phyloP scores from a whole-genome alignment of 2,888 invertebrate species.

The Limnephilus marmoratus region DNA sequence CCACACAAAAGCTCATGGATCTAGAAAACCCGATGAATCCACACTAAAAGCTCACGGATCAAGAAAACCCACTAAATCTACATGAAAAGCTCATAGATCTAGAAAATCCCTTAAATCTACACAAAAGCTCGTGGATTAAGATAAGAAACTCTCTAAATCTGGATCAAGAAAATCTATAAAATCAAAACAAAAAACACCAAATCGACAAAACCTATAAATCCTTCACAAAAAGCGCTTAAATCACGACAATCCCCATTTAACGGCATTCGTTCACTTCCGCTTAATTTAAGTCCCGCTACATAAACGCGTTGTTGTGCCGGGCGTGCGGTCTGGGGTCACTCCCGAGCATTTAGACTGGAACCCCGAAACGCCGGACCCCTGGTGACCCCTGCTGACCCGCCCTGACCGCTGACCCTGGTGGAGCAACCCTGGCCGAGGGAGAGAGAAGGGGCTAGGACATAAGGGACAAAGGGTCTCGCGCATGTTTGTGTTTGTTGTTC shows the following conservation, averaged over 20 bases:
- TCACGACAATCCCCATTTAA: not conserved
- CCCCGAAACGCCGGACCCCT: conserved; percentile 44
- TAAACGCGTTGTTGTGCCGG: conserved; percentile 63
- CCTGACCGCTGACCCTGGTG: not conserved
- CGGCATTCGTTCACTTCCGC: conserved; percentile 48
- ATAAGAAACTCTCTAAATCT: not conserved
- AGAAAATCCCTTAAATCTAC: not conserved
- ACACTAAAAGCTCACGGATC: not conserved
- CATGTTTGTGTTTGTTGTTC: conserved; percentile 31
- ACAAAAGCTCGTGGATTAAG: too few species aligned
- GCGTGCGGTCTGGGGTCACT: conserved; percentile 65
- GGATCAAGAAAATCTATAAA: not conserved
- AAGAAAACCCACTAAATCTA: not conserved
- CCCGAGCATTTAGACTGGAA: conserved; percentile 46
- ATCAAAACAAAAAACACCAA: not conserved
- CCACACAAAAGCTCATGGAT: not conserved
- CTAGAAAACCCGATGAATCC: not conserved
- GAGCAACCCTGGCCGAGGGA: not conserved
- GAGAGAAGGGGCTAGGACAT: not conserved
- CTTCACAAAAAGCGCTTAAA: not conserved
- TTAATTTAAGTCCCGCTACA: conserved; percentile 61
- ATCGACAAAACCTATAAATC: not conserved
- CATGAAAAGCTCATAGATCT: not conserved
- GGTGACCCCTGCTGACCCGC: conserved; percentile 55
- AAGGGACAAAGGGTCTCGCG: not conserved